phyloP scores from a whole-genome alignment of 1,140 invertebrate genomes.

The Camponotus floridanus region DNA sequence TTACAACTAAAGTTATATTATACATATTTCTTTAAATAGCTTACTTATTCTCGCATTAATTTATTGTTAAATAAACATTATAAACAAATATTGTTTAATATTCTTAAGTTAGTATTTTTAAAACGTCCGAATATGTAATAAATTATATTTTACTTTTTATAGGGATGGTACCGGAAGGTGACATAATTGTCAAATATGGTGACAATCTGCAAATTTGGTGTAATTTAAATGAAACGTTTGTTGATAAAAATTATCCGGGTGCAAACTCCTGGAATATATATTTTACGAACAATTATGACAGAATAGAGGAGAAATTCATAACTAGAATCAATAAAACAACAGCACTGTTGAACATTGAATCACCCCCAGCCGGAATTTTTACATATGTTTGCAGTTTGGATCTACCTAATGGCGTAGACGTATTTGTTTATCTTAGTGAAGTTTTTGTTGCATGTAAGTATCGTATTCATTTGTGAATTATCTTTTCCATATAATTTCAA shows the following conservation, averaged over 20 bases:
- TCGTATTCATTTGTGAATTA: neutral
- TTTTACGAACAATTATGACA: constrained; percentile 83
- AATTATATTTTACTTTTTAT: constrained; percentile 33
- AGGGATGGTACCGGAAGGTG: constrained; percentile 87
- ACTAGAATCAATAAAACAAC: constrained; percentile 85
- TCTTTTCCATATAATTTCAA: neutral
- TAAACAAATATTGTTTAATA: neutral
- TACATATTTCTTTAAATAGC: neutral
- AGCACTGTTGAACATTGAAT: constrained; percentile 82
- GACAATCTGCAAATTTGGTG: constrained; percentile 84
- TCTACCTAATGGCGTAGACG: constrained; percentile 61
- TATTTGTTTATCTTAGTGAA: constrained; percentile 85
- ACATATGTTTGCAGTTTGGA: constrained; percentile 85
- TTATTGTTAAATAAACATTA: no score
- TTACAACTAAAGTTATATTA: neutral
- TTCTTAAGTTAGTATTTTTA: neutral
- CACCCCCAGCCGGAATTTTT: constrained; percentile 82
- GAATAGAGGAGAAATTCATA: constrained; percentile 81
- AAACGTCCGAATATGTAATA: no score
- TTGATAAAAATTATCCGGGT: constrained; percentile 76
- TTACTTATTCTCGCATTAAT: no score
- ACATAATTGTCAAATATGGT: constrained; percentile 86
- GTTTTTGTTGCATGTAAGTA: constrained; percentile 87
- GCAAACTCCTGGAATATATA: constrained; percentile 84
- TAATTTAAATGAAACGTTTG: constrained; percentile 82